Base-by-base conservation (phyloP, 2,888 invertebrate genomes). In the Metellina segmentata region DNA sequence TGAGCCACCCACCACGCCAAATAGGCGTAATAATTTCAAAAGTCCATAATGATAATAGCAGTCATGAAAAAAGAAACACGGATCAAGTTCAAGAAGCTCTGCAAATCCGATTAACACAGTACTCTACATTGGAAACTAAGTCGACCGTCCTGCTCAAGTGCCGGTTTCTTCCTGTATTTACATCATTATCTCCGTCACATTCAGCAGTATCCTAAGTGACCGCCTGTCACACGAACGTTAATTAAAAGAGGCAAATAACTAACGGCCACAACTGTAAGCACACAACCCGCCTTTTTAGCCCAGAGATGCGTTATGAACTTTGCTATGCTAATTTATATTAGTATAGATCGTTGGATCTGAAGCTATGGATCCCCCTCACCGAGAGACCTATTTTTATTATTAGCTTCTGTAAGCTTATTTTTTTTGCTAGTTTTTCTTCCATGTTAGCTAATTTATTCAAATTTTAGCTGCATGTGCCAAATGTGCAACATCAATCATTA, bases 231-330 rank as follows among this genome's bases (percentile, higher is more conserved):
- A 82, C 49, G 70, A 20, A 48, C 85, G 52, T 83, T 77, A 85
- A 90, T 90, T 90, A 85, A 82, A 90, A 83, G 51, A 19, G 34
- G 82, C 53, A 85, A 85, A 85, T 90, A 79, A 83, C 85, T 11
- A 81, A 53, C 61, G 61, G 34, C 19, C n/a, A n/a, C 11, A 52
- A 49, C 9, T 19, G 49, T 71, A 48, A 53, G 20, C 49, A 48
- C 79, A 85, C 34, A 34, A 34, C 34, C 34, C 85, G 90, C 90
- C 90, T 90, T 34, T 70, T 90, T 90, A 85, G 89, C 89, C 89
- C 79, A 90, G 71, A 78, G 83, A 83, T 79, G 34, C 79, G 71
- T 53, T 72, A 71, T 85, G 90, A 90, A 85, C 90, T 90, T 85
- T 61, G 34, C 78, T 61, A 85, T 72, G 69, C 85, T 85, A 85